Base-by-base conservation (phyloP, 2,113 vertebrate species). In the Urocolius indicus region DNA sequence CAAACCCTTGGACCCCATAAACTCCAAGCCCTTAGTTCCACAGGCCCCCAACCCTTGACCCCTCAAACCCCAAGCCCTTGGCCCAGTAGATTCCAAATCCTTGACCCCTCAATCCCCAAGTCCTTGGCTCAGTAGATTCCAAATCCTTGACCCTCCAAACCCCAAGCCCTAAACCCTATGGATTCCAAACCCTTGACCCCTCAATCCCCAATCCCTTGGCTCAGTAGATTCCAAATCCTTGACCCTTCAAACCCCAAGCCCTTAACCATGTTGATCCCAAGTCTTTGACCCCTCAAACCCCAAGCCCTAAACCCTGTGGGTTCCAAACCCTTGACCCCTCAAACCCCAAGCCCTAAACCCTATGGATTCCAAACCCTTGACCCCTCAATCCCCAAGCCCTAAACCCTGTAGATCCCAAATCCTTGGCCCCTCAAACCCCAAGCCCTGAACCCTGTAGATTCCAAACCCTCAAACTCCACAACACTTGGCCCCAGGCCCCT, bases 41-140 rank as follows among this genome's bases (percentile, higher is more conserved):
- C 8, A 43, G 11, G 43, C 2, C 20, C 13, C 55, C 59, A 51
- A 26, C 3, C 8, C 16, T 29, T 34, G 57, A 12, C 24, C 15
- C 16, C 3, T 4, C 3, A 26, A 20, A 22, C 4, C 43, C 43
- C 15, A 72, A 49, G 8, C 1, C 21, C 29, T 41, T 26, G 20
- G 1, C 9, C 10, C 32, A 1, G 10, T 0, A 36, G 3, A 20
- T 4, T 23, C 27, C 46, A 61, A 34, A 30, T 1, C 5, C 11
- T 38, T 6, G 7, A 0, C 8, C 38, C 41, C 29, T 7, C 5
- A 32, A 19, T 27, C 12, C 22, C 45, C 23, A 32, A 51, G 10
- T 4, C 63, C 34, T 30, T 32, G 21, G 6, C 5, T 54, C 16
- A 10, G 5, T 8, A 23, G 11, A 46, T 15, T 10, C 17, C 29